Base-by-base conservation (phyloP, 2,888 invertebrate genomes). In the Campaea margaritaria region DNA sequence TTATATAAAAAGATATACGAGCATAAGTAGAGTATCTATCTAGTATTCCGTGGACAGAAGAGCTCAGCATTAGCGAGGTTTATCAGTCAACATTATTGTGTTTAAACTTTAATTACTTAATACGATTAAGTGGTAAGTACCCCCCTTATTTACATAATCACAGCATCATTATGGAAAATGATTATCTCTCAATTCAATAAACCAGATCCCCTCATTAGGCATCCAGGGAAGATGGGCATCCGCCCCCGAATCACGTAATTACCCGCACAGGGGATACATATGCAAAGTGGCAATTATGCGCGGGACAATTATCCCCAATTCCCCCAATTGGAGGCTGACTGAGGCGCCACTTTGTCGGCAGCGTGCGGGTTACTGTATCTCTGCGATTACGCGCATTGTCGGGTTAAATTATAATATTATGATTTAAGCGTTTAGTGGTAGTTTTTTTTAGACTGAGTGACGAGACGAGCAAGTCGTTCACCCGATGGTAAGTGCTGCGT, bases 201-300 rank as follows among this genome's bases (percentile, higher is more conserved):
- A 34, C 54, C 41, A 16, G 39, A 46, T 41, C 34, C n/a, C 56
- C 21, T 31, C 46, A 44, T 57, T 36, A 43, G 21, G 49, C 45
- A 39, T 27, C 27, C 28, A 46, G 16, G 15, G 14, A 49, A 48
- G 51, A 51, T 45, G 44, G 31, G 16, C 48, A 55, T 60, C 43
- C 34, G 13, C 5, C 34, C 31, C 31, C 27, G 41, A 52, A 31
- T 52, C 31, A 47, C 52, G 38, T 53, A 44, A 41, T 50, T 49
- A 54, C 21, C 42, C 43, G 15, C 51, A 43, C 36, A 21, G 43
- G 16, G 34, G 45, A 52, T 52, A 56, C 55, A 51, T 51, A 77
- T 78, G 78, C 75, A 76, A 76, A 78, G 72, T 72, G 69, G 59
- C 70, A 75, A 78, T 76, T 75, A 78, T 68, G 67, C 75, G 64